Evolutionary conservation across 2,797 vertebrate species (phyloP).

Genomic region (Yasuhikotakia modesta): DNA sequence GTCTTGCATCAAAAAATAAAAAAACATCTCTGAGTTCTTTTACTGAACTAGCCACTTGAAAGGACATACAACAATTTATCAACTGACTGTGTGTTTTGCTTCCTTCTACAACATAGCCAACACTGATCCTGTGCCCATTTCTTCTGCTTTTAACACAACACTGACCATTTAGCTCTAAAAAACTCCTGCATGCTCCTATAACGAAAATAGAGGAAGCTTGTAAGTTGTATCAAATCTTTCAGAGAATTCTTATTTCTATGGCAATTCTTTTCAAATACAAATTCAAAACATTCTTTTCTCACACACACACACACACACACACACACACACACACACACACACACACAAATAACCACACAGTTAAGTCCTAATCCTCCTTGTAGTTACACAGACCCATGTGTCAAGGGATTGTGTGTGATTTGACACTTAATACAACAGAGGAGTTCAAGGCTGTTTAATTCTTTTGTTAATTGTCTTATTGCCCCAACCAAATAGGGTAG

Average conservation of each 20-base stretch:
- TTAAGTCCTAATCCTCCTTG: background rate
- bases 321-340: no score
- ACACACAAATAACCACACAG: background rate
- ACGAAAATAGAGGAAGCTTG: background rate
- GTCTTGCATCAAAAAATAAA: background rate
- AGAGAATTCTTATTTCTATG: no score
- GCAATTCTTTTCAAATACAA: no score
- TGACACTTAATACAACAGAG: background rate
- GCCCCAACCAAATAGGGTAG: background rate
- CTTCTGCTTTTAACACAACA: background rate
- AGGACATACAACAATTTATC: background rate
- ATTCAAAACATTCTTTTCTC: no score
- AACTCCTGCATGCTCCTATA: background rate
- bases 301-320: no score
- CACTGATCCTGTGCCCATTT: background rate
- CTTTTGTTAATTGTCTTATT: background rate
- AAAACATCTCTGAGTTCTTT: constrained; percentile 12
- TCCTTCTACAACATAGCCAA: constrained; percentile 4
- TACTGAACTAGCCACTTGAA: constrained; percentile 17
- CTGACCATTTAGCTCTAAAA: background rate
- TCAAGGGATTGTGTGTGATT: background rate
- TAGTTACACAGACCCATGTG: background rate
- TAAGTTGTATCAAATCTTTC: background rate
- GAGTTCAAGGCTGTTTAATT: background rate
- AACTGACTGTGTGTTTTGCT: constrained; percentile 5